Base-by-base conservation (phyloP, 1,140 invertebrate genomes). In the Cydia fagiglandana region DNA sequence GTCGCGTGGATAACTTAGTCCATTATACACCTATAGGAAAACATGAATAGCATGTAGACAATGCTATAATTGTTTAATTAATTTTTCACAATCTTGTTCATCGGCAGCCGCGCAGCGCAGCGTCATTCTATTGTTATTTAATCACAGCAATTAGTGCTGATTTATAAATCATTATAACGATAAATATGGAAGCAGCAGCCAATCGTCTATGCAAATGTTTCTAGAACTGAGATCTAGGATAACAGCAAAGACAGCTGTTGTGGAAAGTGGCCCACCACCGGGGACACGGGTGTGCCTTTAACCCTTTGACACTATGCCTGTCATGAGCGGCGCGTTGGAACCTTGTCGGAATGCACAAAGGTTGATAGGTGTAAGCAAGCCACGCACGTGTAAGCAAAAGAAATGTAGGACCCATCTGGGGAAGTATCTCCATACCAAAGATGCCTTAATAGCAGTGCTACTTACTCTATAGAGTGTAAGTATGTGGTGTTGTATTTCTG, bases 41-140 rank as follows among this genome's bases (percentile, higher is more conserved):
- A 61, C 56, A 61, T 61, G n/a, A 53, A 53, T 9, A 17, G 38
- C 38, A 9, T 41, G 56, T 24, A 24, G 20, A 61, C 17, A 61
- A 61, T 61, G 56, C 56, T 61, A 12, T 20, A 5, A 17, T 61
- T 61, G 56, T 61, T 61, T 61, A 24, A 61, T n/a, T 5, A 61
- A 1, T 13, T 61, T 61, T 61, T 61, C 56, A 61, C 56, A 24
- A 61, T 61, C 56, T 61, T 24, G 56, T n/a, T n/a, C 56, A 61
- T 24, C 56, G 20, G 56, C 56, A 9, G 20, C 56, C 1, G 56
- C 56, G 20, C 17, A 24, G 56, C 56, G 20, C 17, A 24, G 56
- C 4, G 10, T 61, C 17, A 61, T 61, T 61, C 56, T 61, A 24
- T 61, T 61, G 56, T 61, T 61, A 24, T 61, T 61, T 61, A 61